Evolutionary conservation across 1,140 invertebrate species (phyloP), one percentile per base, ranked within the genome.

Genomic region (Samia ricini): DNA sequence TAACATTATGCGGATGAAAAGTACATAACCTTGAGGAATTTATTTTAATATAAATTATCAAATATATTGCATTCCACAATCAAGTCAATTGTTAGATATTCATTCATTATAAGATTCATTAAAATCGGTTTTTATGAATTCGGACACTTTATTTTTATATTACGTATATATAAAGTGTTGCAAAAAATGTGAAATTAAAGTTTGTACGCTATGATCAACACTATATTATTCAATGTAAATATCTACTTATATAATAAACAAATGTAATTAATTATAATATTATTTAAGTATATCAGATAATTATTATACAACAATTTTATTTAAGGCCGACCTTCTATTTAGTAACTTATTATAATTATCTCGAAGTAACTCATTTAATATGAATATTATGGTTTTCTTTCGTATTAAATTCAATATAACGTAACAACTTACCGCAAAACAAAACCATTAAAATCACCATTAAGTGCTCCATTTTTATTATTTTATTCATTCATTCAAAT

Each of bases 371-470:
- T 36, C 12, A 7, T 36, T 36, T 36, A 12, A 10, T 12, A 5
- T 7, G n/a, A 15, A 10, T 42, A 42, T 12, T 15, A 42, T 42
- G 12, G 10, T 42, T 42, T 42, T 42, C 33, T 10, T 42, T 42
- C 33, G 12, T 8, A 42, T 15, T 42, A 42, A 42, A 36, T 36
- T 26, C 4, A 26, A 20, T 19, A 36, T 7, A 20, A 3, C 12
- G 12, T 33, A 21, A n/a, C 2, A 22, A 79, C 84, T 84, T 69
- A 89, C 86, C 79, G 64, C 81, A 89, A 59, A 85, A 70, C 70
- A 85, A 72, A 57, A 89, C 63, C 73, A 77, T 66, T 54, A 72
- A 59, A 56, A 74, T 64, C 60, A 57, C 70, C 76, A 76, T 75
- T 64, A 73, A 76, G 63, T 64, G 64, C 64, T 76, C 64, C 52